Evolutionary conservation across 1,140 invertebrate species (phyloP).

Genomic region (Drosophila parabipectinata): DNA sequence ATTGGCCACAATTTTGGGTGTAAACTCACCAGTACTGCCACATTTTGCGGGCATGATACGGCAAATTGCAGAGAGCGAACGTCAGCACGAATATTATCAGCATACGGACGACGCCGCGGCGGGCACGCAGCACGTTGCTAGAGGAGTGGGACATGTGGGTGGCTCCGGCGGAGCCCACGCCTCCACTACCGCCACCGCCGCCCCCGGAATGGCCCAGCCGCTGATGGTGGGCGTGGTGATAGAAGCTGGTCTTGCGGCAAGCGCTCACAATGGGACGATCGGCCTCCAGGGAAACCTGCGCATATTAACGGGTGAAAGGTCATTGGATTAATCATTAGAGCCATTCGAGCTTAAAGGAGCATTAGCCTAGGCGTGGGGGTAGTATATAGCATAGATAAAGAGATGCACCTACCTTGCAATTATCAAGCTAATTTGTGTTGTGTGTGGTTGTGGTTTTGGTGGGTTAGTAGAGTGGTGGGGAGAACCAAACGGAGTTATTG

Average conservation of each 20-base stretch:
- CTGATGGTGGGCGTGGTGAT: constrained; percentile 64
- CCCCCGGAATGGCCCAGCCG: constrained; percentile 47
- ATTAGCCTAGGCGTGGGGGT: constrained; percentile 4
- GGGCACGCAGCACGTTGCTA: constrained; percentile 88
- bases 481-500: constrained; percentile 35
- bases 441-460: constrained; percentile 40
- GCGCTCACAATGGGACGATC: constrained; percentile 83
- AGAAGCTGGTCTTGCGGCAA: constrained; percentile 77
- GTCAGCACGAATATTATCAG: constrained; percentile 92
- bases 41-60: constrained; percentile 92
- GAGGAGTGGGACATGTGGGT: constrained; percentile 87
- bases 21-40: constrained; percentile 88
- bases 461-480: constrained; percentile 35
- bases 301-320: constrained; percentile 29
- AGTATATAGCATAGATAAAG: neutral
- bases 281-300: constrained; percentile 83
- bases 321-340: constrained; percentile 6
- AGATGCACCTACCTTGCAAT: constrained; percentile 64
- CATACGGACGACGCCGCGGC: constrained; percentile 90
- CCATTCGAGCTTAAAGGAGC: neutral
- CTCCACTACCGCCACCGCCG: constrained; percentile 31
- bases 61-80: constrained; percentile 93
- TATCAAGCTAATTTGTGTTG: constrained; percentile 69
- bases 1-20: constrained; percentile 1
- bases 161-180: constrained; percentile 37